Base-by-base conservation (phyloP, 2,888 invertebrate species). In the Ectemnius continuus region DNA sequence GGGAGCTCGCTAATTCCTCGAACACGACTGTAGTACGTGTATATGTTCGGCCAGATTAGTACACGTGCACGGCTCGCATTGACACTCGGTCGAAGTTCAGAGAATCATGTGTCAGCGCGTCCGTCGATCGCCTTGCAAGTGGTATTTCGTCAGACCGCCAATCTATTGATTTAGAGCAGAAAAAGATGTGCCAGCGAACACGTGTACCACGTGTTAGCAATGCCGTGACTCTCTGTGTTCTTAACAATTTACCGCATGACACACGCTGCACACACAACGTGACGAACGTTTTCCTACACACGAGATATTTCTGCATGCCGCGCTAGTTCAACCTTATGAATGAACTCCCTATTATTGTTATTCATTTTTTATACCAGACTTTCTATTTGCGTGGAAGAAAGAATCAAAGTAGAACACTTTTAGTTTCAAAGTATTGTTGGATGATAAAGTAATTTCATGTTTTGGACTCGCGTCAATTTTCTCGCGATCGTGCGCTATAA, bases 121-220 rank as follows among this genome's bases (percentile, higher is more conserved):
- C 63, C 63, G 73, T 75, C 62, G 69, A 76, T 76, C 60, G 63
- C 57, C 60, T 76, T 73, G 69, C 65, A 46, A 66, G 65, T 48
- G 59, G 57, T 11, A 36, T 70, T 66, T 70, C 73, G 69, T 73
- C 73, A 70, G 45, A 63, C 47, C 20, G 14, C 66, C 36, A 48
- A 62, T 66, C 57, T 64, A 76, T 73, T 61, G 73, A 76, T 73
- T 70, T 63, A 61, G 61, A 67, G 52, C 57, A 23, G 59, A 62
- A 63, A 64, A 65, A 61, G 61, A 71, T 64, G 16, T 14, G 61
- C 23, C 45, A 5, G 4, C 65, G n/a, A 26, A 20, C 69, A 64
- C 68, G 73, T 63, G 69, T 62, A 46, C 46, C 61, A 28, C 47
- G 62, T 28, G 46, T 28, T 46, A 46, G n/a, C 47, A 8, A 8